These are phyloP conservation scores for Drosophila chauvacae DNA, from an alignment of 1,140 invertebrate species.

Conservation along the genomic window DNA sequence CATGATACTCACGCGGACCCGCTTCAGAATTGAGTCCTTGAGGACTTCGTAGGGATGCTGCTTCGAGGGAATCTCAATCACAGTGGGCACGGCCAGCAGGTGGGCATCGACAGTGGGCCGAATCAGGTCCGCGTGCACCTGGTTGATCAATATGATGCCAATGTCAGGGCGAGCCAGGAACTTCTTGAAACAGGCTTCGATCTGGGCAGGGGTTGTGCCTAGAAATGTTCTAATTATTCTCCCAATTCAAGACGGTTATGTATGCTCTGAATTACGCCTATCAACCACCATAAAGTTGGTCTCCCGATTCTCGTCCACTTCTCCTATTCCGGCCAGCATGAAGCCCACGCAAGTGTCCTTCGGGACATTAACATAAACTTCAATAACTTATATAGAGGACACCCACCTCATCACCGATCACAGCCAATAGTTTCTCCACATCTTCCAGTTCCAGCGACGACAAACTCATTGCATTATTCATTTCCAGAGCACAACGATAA, in stretches of 20 bases:
- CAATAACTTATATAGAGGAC: background rate
- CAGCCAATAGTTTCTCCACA: slow-evolving; percentile 44
- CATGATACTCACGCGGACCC: slow-evolving; percentile 90
- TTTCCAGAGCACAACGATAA: background rate
- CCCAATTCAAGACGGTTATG: background rate
- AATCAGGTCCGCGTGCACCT: slow-evolving; percentile 99
- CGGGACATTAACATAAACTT: background rate
- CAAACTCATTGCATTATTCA: slow-evolving; percentile 23
- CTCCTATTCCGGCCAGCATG: slow-evolving; percentile 98
- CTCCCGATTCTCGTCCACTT: slow-evolving; percentile 98
- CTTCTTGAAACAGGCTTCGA: slow-evolving; percentile 98
- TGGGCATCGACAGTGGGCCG: slow-evolving; percentile 97
- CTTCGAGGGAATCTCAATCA: slow-evolving; percentile 99
- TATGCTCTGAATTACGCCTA: slow-evolving; percentile 89
- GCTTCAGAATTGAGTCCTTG: slow-evolving; percentile 98
- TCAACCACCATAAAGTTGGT: slow-evolving; percentile 99
- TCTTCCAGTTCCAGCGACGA: slow-evolving; percentile 19
- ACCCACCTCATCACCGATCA: slow-evolving; percentile 68
- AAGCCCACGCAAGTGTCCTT: slow-evolving; percentile 99
- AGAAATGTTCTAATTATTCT: slow-evolving; percentile 72
- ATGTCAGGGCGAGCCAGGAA: slow-evolving; percentile 98
- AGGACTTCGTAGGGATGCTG: slow-evolving; percentile 99
- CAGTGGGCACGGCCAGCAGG: slow-evolving; percentile 95
- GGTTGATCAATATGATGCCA: slow-evolving; percentile 99
- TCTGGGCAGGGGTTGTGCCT: slow-evolving; percentile 97